phyloP scores from a whole-genome alignment of 23 tunicate genomes.

The Halocynthia aurantium region DNA sequence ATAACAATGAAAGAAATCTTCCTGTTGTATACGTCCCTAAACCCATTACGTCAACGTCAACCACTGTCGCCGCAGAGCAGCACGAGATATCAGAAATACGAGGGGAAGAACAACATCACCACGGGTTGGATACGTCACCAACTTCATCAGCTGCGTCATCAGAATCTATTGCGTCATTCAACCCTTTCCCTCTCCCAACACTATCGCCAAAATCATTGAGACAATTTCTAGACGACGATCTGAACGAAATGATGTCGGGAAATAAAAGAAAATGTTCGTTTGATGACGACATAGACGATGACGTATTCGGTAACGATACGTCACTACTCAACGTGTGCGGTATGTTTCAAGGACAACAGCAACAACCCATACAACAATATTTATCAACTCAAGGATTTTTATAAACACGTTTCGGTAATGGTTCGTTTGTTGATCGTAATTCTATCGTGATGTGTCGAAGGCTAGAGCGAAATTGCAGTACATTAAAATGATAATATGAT shows the following conservation, averaged over 20 bases:
- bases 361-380: constrained; percentile 3
- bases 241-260: constrained; percentile 1
- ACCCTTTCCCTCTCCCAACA: constrained; percentile 23
- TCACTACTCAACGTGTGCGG: not conserved
- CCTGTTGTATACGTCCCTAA: constrained; percentile 36
- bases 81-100: too few species aligned
- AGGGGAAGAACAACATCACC: not conserved
- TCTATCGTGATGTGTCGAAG: too few species aligned
- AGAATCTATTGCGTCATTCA: constrained; percentile 1
- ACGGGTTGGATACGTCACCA: constrained; percentile 1
- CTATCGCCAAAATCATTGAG: constrained; percentile 28
- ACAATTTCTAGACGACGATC: constrained; percentile 23
- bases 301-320: constrained; percentile 30
- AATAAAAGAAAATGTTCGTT: constrained; percentile 19
- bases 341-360: not conserved
- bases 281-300: constrained; percentile 42
- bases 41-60: not conserved
- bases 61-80: not conserved
- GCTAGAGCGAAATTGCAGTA: too few species aligned
- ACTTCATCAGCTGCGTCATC: not conserved
- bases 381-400: not conserved
- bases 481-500: too few species aligned
- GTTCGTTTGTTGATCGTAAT: too few species aligned
- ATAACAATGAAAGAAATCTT: not conserved
- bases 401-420: too few species aligned